Evolutionary conservation across 2,797 vertebrate genomes (phyloP), one percentile per base, ranked within the genome.

Genomic region (Cirrhinus mrigala): DNA sequence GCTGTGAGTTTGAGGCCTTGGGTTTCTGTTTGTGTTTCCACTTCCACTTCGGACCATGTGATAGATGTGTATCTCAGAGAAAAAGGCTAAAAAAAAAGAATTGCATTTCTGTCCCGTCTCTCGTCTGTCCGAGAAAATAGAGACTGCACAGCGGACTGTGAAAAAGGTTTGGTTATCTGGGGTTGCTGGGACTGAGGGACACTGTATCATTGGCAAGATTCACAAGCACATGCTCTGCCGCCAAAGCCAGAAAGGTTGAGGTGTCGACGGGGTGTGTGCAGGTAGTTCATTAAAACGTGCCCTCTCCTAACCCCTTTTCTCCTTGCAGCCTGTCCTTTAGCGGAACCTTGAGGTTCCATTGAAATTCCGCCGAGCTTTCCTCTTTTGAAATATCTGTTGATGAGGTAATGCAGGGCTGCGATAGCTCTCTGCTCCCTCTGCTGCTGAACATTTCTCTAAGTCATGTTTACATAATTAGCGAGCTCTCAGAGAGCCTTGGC

Each of bases 391-490:
- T 94, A 93, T 92, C 92, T 91, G 94, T 94, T 93, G 94, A 95
- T 94, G 94, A 95, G 93, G 92, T 94, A 94, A 94, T 92, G 90
- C 91, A 89, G 91, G 90, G 79, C 88, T 92, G 90, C 88, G 89
- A 91, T 92, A 90, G 92, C 92, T 93, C 88, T 62, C 90, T 92
- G 88, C 89, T 91, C 92, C 89, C 92, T 91, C 90, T 90, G 89
- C 92, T 90, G 90, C 94, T 91, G 93, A 91, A 93, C 93, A 93
- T 95, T 94, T 95, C 94, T 95, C 93, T 93, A 95, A 92, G 93
- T 94, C 93, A 90, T 94, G 94, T 95, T 96, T 96, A 94, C 93
- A 94, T 94, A 93, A 93, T 94, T 95, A 94, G 92, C 90, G 88
- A 93, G 92, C 87, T 92, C 90, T 89, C 90, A 88, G 92, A 94